Evolutionary conservation across 2,113 vertebrate genomes (phyloP), one percentile per base, ranked within the genome.

Genomic region (Puffinus mauretanicus): DNA sequence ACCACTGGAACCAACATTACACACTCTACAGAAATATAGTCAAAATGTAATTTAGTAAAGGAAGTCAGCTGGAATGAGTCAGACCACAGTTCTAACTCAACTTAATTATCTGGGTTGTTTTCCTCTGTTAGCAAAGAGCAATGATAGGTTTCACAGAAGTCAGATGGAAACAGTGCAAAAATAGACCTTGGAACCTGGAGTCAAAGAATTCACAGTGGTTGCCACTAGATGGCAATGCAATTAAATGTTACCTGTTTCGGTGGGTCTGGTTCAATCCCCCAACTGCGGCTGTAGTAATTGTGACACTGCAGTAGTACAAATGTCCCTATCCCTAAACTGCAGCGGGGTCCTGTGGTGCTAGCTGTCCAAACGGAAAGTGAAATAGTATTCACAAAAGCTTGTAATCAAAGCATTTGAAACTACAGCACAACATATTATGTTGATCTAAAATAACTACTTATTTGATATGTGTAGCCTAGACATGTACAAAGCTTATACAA

Each of bases 51-150:
- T 94, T 95, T 93, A 82, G 66, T 65, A 89, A 82, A 96, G 95
- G 88, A 94, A 96, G 91, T 91, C 83, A 96, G 86, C 77, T 96
- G 83, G 80, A 95, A 92, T 95, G 92, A 93, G 80, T 92, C 93
- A 95, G 77, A 91, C 64, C 80, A 69, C 96, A 91, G 60, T 40
- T 92, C 69, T 83, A 92, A 93, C 65, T 92, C 88, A 91, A 25
- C 61, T 90, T 96, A 92, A 96, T 96, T 97, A 92, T 77, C 40
- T 77, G 47, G 42, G 49, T 76, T 94, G 47, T 93, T 94, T 88
- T 96, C 44, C 49, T 95, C 65, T 65, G 76, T 32, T 94, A 86
- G 42, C 38, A 94, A 75, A 88, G 38, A 75, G 73, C 90, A 93
- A 79, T 89, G 76, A 91, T 65, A 64, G 42, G 65, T 96, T 96